Base-by-base conservation (phyloP, 2,888 invertebrate species). In the Cheilosia grossa region DNA sequence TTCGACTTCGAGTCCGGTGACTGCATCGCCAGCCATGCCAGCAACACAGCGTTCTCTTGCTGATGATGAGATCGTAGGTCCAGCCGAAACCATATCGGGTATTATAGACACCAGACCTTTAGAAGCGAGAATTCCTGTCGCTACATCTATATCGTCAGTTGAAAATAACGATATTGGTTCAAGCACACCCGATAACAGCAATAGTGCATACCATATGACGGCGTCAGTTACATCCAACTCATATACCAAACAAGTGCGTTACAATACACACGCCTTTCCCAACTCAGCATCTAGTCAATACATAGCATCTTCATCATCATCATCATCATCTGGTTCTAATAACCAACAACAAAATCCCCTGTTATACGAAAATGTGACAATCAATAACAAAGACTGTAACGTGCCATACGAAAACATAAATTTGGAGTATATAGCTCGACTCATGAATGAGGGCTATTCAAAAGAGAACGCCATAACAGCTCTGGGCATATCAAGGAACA, bases 381-480 rank as follows among this genome's bases (percentile, higher is more conserved):
- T 92, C 90, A 92, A 91, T 89, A 91, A 91, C 89, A 92, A 92
- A 91, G 92, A 92, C 90, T 92, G 90, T 88, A 94, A 93, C 87
- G 94, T 94, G 21, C 94, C 94, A 81, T 98, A 98, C 90, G 97
- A 97, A 92, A 98, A 98, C 90, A 94, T 98, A 56, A 97, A 97
- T 91, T 94, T 97, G 93, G 97, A 97, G 91, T 96, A 98, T 92
- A 97, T 98, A 81, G 95, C 97, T 21, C 95, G 96, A 87, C 93
- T 98, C 82, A 97, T 98, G 58, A 95, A 95, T 74, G 98, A 98
- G 89, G 98, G 98, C 0, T 98, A 97, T 90, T 95, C 97, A 1
- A 96, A 97, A 89, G 97, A 98, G 90, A 96, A 97, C 59, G 98
- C 98, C 3, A 96, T 98, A 61, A 94, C 98, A 88, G 98, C 98